A percentile compares a stretch with the other conserved stretches of the same genome.
These are phyloP conservation scores for Furnarius figulus DNA, from an alignment of 2,113 vertebrate species.

Conservation along the genomic window DNA sequence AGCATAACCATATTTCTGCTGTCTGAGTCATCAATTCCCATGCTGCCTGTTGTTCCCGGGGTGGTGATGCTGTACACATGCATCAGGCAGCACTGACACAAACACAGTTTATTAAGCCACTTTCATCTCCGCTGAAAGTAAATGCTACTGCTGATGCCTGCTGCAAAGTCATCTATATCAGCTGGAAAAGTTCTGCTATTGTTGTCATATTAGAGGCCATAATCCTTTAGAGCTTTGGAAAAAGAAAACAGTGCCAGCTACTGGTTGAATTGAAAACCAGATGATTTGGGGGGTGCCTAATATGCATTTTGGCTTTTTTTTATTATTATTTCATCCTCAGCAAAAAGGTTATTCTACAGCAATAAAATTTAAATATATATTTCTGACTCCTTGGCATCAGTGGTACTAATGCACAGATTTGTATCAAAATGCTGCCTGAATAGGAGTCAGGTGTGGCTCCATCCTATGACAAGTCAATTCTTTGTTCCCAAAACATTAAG, in stretches of 20 bases:
- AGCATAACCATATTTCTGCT: not conserved
- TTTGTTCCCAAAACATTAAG: not conserved
- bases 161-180: constrained; percentile 21
- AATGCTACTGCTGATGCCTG: constrained; percentile 7
- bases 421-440: not conserved
- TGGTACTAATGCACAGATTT: not conserved
- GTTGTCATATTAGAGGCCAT: not conserved
- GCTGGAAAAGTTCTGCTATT: constrained; percentile 8
- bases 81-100: not conserved
- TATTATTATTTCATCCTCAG: not conserved
- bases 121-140: not conserved
- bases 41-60: not conserved
- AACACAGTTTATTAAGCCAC: constrained; percentile 27
- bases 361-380: not conserved
- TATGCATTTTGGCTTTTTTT: not conserved
- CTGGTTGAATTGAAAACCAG: not conserved
- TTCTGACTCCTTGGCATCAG: not conserved
- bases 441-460: not conserved
- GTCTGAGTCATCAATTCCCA: not conserved
- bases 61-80: not conserved
- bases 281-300: not conserved
- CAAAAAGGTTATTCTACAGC: not conserved
- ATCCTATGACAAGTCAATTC: not conserved
- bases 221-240: not conserved
- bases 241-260: constrained; percentile 7